Base-by-base conservation (phyloP, 2,888 invertebrate genomes). In the Cataglyphis rosenhaueri region DNA sequence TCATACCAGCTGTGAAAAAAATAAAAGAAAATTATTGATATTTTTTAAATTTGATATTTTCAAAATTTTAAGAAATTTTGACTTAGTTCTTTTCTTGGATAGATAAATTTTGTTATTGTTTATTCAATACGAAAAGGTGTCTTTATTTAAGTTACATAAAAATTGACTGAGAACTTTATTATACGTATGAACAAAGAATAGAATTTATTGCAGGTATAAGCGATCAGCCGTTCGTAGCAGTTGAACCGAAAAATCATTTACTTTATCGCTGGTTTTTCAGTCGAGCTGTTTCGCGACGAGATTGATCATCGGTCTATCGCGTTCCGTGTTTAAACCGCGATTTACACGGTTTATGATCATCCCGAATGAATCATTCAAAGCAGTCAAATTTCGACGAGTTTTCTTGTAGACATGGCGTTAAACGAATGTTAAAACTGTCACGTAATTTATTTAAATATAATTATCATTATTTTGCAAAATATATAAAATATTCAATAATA, bases 211-310 rank as follows among this genome's bases (percentile, higher is more conserved):
- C 21, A 29, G 29, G n/a, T 12, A 44, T 21, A 75, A n/a, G 38
- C 75, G 55, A 41, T 76, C 44, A n/a, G 29, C 65, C 44, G 59
- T 48, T 75, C 10, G 25, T 61, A 59, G 18, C 59, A 32, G 44
- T 57, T 59, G 68, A 68, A 78, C 59, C 78, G 57, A 68, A 68
- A 78, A 78, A 78, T 78, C 32, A 78, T 68, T 59, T 59, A 68
- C 68, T 78, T 78, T 78, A 78, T 59, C 78, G 59, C 68, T 32
- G 44, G 18, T 44, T 68, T 78, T 66, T 73, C 35, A 59, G 68
- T 44, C 68, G 59, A 59, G 32, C 38, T 52, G 52, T 75, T 64
- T 12, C 52, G 25, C 78, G 66, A 32, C 59, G 8, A 66, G 78
- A 78, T 68, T 66, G 68, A 78, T 66, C 41, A 3, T 57, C 66